phyloP scores from a whole-genome alignment of 2,888 invertebrate species.

The Masnerella sp. region DNA sequence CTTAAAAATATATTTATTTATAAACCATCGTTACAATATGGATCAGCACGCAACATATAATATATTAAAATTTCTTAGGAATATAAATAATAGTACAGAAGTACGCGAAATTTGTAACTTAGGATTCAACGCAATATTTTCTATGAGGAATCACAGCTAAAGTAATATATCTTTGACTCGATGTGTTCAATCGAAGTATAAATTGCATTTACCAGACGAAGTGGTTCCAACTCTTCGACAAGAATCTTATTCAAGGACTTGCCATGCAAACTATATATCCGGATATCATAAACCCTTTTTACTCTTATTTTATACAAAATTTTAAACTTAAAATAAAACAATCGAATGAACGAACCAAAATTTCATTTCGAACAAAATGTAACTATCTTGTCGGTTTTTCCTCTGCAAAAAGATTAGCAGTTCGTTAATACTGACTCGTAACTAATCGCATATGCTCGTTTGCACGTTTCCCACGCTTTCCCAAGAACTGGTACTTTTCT shows the following conservation, averaged over 20 bases:
- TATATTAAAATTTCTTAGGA: conserved; percentile 28
- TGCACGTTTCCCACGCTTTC: conserved; percentile 46
- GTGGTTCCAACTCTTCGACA: too few relatives aligned
- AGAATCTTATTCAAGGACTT: too few relatives aligned
- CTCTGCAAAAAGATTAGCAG: background rate
- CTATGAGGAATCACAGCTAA: conserved; percentile 45
- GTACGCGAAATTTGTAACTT: conserved; percentile 10
- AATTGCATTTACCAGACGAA: too few relatives aligned
- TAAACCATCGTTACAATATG: conserved; percentile 37
- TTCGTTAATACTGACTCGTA: conserved; percentile 51
- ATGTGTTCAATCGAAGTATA: background rate
- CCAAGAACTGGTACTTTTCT: conserved; percentile 24
- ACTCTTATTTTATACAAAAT: too few relatives aligned
- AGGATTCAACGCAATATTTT: conserved; percentile 26
- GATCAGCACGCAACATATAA: conserved; percentile 39
- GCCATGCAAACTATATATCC: too few relatives aligned
- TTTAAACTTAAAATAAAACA: too few relatives aligned
- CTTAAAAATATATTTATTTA: conserved; percentile 49
- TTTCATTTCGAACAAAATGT: too few relatives aligned
- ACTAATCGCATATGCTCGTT: conserved; percentile 34
- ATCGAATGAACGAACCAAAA: too few relatives aligned
- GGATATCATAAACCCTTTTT: too few relatives aligned
- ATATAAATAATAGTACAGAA: conserved; percentile 20
- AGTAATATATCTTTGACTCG: conserved; percentile 34
- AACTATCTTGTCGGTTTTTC: too few relatives aligned